Evolutionary conservation across 2,113 vertebrate genomes (phyloP), one percentile per base, ranked within the genome.

Genomic region (Orcinus orca): DNA sequence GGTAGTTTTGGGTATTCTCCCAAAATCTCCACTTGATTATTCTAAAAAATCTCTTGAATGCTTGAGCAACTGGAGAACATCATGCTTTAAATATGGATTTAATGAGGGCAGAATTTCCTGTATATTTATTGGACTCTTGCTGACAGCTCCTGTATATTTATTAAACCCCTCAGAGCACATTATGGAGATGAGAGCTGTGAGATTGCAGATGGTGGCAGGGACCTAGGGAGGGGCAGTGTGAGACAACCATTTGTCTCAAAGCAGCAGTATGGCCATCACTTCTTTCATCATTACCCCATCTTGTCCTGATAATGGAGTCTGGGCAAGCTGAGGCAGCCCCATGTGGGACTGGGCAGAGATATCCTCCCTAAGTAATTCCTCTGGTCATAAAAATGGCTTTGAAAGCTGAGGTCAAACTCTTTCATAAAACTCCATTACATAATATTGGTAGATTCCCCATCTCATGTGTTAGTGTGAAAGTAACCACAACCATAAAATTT

Each of bases 171-270:
- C 36, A 63, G 63, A 47, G 62, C 3, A 33, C 31, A 31, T 3
- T 2, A 2, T 0, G 0, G n/a, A 74, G 21, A 33, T 20, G 21
- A 79, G 53, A 74, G 8, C 25, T 23, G 0, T 9, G 3, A 84
- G 9, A 47, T 12, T 55, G n/a, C 20, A 14, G 41, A 53, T 0
- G 62, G 33, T 12, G 58, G 38, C 20, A 14, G 36, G 82, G 26
- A 55, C 10, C 18, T 9, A 1, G 60, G 29, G 12, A 85, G 47
- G 31, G 31, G 20, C 63, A 29, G 13, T 36, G 33, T 47, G 20
- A 15, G 65, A 14, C 1, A 2, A 2, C 11, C 20, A 4, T 31
- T 29, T 12, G 3, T 4, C 84, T 73, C 62, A 4, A 4, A 41
- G 55, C 10, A 23, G 17, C 9, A 87, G 10, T 8, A 47, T 21